Conservation (phyloP, 2,888 invertebrate species). For the Tricholauxania praeusta region DNA sequence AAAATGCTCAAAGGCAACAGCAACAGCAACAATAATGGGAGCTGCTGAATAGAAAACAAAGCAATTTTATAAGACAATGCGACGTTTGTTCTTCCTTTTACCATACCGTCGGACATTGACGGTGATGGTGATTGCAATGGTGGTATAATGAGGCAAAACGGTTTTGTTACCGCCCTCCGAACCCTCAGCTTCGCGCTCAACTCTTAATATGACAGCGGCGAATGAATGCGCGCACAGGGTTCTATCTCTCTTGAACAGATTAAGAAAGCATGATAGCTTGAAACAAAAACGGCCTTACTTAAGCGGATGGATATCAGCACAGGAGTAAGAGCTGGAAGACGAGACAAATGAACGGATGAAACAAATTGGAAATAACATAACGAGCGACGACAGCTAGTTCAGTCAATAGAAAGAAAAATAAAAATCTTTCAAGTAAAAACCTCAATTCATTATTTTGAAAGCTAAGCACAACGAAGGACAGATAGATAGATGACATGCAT, state of each 20-base stretch:
- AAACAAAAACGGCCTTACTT: slow-evolving; percentile 12
- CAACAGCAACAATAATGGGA: not conserved
- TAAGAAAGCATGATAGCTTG: slow-evolving; percentile 25
- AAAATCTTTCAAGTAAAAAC: slow-evolving; percentile 3
- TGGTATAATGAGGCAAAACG: slow-evolving; percentile 31
- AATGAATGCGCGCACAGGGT: too few species aligned
- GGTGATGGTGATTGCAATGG: too few species aligned
- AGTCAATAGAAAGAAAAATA: slow-evolving; percentile 19
- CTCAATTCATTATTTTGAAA: slow-evolving; percentile 35
- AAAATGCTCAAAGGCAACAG: not conserved
- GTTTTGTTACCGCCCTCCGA: slow-evolving; percentile 14
- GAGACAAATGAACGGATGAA: slow-evolving; percentile 18
- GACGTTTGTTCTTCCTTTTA: slow-evolving; percentile 13
- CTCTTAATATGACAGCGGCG: not conserved
- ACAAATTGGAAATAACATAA: not conserved
- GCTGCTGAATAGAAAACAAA: slow-evolving; percentile 20
- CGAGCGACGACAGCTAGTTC: slow-evolving; percentile 1
- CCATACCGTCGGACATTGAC: too few species aligned
- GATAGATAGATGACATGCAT: slow-evolving; percentile 19
- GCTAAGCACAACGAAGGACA: slow-evolving; percentile 17
- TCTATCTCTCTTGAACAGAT: slow-evolving; percentile 14
- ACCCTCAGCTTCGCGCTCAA: slow-evolving; percentile 15
- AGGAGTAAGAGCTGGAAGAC: not conserved
- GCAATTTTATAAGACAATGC: slow-evolving; percentile 23
- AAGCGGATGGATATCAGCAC: not conserved